Evolutionary conservation across 2,797 vertebrate species (phyloP).

Genomic region (Antrozous pallidus): DNA sequence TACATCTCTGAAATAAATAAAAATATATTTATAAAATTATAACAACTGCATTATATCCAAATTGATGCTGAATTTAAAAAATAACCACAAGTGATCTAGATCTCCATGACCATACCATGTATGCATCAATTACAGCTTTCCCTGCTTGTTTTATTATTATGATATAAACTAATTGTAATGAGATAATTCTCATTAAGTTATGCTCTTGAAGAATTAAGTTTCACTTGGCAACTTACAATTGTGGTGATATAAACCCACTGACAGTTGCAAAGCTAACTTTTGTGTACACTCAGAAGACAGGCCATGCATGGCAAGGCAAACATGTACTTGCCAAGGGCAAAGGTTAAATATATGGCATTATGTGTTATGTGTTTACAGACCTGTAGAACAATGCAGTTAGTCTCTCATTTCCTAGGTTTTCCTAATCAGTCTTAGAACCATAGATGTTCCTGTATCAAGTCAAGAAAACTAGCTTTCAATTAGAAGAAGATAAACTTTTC

Average conservation of each 20-base stretch:
- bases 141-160: not conserved
- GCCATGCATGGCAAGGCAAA: not conserved
- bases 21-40: not conserved
- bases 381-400: not conserved
- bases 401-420: not conserved
- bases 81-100: not conserved
- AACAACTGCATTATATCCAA: not conserved
- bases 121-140: not conserved
- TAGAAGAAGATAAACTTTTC: constrained; percentile 27
- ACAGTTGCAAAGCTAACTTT: not conserved
- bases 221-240: not conserved
- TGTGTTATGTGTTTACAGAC: not conserved
- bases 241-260: not conserved
- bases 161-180: not conserved
- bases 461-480: not conserved
- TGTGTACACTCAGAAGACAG: not conserved
- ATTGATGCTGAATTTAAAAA: not conserved
- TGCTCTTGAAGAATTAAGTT: not conserved
- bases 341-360: not conserved
- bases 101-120: not conserved
- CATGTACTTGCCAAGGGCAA: not conserved
- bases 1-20: too few species aligned
- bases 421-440: not conserved
- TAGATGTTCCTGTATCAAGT: not conserved
- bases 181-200: not conserved